Conservation (phyloP, 1,140 invertebrate species). For the Batillaria attramentaria region DNA sequence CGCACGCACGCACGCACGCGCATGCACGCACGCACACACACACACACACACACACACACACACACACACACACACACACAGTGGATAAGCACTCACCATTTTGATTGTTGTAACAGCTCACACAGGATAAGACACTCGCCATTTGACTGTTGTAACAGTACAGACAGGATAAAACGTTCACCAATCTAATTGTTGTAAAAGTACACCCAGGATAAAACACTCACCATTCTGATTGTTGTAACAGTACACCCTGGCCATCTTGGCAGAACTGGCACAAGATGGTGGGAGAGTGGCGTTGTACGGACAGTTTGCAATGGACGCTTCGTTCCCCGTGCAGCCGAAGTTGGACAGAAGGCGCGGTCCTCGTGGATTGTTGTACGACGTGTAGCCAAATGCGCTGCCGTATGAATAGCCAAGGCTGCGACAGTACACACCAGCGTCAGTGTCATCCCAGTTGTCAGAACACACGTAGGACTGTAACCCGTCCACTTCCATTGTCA, state of each 20-base stretch:
- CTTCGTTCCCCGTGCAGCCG: slow-evolving; percentile 80
- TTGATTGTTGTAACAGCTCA: no score
- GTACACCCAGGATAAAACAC: not conserved
- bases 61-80: not conserved
- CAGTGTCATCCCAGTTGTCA: slow-evolving; percentile 79
- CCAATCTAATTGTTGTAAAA: no score
- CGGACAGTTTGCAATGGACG: slow-evolving; percentile 77
- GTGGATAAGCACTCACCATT: no score
- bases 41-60: no score
- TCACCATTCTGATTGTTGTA: slow-evolving; percentile 10
- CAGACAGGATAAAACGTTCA: no score
- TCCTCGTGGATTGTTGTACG: slow-evolving; percentile 14
- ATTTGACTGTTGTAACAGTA: slow-evolving; percentile 20
- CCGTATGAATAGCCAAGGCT: slow-evolving; percentile 76
- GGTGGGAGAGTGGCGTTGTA: not conserved
- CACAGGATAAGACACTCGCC: not conserved
- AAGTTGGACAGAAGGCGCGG: slow-evolving; percentile 78
- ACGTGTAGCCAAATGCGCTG: slow-evolving; percentile 6
- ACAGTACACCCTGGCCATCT: no score
- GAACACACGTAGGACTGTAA: slow-evolving; percentile 79
- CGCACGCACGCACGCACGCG: no score
- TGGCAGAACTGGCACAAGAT: slow-evolving; percentile 4
- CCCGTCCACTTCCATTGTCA: slow-evolving; percentile 69
- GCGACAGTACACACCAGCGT: slow-evolving; percentile 80
- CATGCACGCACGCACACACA: no score